Conservation (phyloP, 2,797 vertebrate genomes). For the Pseudochromis fuscus region DNA sequence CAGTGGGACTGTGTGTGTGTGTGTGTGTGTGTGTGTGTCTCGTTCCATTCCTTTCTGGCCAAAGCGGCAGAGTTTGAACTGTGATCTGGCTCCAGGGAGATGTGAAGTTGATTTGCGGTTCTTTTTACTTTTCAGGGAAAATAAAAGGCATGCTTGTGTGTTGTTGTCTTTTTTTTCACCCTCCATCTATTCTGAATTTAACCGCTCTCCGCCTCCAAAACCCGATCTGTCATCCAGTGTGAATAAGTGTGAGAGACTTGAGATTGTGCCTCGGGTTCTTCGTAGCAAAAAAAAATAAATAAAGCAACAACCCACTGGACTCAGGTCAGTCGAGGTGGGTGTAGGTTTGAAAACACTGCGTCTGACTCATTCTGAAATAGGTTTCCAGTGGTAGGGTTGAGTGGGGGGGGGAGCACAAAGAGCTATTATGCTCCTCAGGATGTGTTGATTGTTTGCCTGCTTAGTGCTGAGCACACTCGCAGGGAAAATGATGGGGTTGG, state of each 20-base stretch:
- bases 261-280: slow-evolving; percentile 31
- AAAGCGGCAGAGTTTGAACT: slow-evolving; percentile 28
- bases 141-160: slow-evolving; percentile 67
- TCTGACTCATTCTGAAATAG: slow-evolving; percentile 40
- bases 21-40: slow-evolving; percentile 30
- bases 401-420: slow-evolving; percentile 67
- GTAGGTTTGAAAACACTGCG: slow-evolving; percentile 51
- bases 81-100: slow-evolving; percentile 66
- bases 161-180: slow-evolving; percentile 49
- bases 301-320: no score
- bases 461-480: slow-evolving; percentile 31
- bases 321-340: slow-evolving; percentile 55
- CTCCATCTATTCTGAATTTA: slow-evolving; percentile 69
- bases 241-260: slow-evolving; percentile 64
- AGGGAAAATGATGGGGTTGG: slow-evolving; percentile 62
- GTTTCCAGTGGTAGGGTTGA: slow-evolving; percentile 50
- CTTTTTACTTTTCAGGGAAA: slow-evolving; percentile 65
- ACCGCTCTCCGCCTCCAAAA: slow-evolving; percentile 66
- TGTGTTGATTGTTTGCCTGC: slow-evolving; percentile 70
- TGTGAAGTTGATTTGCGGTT: slow-evolving; percentile 66
- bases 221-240: slow-evolving; percentile 57
- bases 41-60: slow-evolving; percentile 48
- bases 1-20: slow-evolving; percentile 23
- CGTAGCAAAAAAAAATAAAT: no score
- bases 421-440: slow-evolving; percentile 65